These are phyloP conservation scores for Pungitius pungitius DNA, from an alignment of 2,113 vertebrate species.

Conservation along the genomic window DNA sequence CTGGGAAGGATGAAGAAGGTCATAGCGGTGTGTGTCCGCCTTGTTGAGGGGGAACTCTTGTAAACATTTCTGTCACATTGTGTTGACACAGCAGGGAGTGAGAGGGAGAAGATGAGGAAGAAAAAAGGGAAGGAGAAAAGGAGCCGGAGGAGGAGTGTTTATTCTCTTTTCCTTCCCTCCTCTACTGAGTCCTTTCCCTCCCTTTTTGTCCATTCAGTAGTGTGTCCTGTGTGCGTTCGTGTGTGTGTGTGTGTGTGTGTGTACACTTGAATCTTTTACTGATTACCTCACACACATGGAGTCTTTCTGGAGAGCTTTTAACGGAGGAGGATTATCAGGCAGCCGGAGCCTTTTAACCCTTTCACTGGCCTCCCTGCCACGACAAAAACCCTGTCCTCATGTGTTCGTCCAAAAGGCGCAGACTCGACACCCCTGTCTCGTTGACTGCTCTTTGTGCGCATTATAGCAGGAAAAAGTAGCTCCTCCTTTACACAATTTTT, in stretches of 20 bases:
- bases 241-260: constrained; percentile 23
- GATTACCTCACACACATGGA: constrained; percentile 77
- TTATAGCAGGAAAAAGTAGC: neutral
- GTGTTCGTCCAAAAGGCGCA: neutral
- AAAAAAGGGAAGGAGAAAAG: constrained; percentile 19
- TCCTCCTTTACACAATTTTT: neutral
- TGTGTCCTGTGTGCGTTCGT: constrained; percentile 24
- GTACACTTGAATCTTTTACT: constrained; percentile 77
- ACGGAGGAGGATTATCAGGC: constrained; percentile 71
- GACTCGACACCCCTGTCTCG: too few relatives aligned
- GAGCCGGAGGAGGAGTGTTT: constrained; percentile 62
- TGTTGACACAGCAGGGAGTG: constrained; percentile 60
- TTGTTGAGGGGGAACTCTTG: constrained; percentile 47
- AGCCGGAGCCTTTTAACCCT: constrained; percentile 72
- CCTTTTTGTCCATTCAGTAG: constrained; percentile 62
- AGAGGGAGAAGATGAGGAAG: constrained; percentile 21
- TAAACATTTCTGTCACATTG: constrained; percentile 65
- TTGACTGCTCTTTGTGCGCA: neutral
- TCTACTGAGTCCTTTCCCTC: constrained; percentile 71
- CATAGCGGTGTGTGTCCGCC: constrained; percentile 47
- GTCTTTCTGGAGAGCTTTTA: constrained; percentile 76
- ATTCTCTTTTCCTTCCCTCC: constrained; percentile 71
- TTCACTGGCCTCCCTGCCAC: constrained; percentile 44
- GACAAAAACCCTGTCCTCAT: constrained; percentile 24
- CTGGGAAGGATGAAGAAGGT: constrained; percentile 45